These are phyloP conservation scores for Amyelois transitella DNA, from an alignment of 1,140 invertebrate species.

Conservation along the genomic window DNA sequence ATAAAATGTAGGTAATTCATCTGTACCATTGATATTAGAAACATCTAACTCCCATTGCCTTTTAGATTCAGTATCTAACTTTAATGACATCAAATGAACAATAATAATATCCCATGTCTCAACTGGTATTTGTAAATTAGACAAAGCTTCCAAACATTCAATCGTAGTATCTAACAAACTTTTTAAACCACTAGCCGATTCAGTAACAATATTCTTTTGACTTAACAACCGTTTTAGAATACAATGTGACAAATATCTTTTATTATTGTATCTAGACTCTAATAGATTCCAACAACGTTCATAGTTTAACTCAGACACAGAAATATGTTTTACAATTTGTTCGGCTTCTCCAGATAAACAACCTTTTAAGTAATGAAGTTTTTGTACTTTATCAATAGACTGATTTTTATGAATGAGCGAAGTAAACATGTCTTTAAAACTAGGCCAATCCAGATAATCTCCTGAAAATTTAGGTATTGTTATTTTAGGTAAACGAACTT, in stretches of 20 bases:
- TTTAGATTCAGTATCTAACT: conserved; percentile 9
- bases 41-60: conserved; percentile 19
- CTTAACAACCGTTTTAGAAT: conserved; percentile 11
- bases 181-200: conserved; percentile 6
- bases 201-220: background rate
- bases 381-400: conserved; percentile 9
- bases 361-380: conserved; percentile 11
- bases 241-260: conserved; percentile 6
- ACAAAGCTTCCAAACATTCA: conserved; percentile 6
- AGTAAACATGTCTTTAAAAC: conserved; percentile 5
- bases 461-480: conserved; percentile 10
- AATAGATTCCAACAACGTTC: conserved; percentile 4
- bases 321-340: conserved; percentile 5
- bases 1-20: conserved; percentile 19
- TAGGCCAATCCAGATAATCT: conserved; percentile 10
- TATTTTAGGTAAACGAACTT: conserved; percentile 5
- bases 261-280: conserved; percentile 9
- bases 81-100: conserved; percentile 4
- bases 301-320: conserved; percentile 2
- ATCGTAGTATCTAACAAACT: conserved; percentile 6
- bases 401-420: conserved; percentile 5
- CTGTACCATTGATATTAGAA: background rate
- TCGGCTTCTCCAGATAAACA: conserved; percentile 9
- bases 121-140: conserved; percentile 4
- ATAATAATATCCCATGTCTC: conserved; percentile 9